Conservation (phyloP, 2,113 vertebrate species). For the Lutjanus erythropterus region DNA sequence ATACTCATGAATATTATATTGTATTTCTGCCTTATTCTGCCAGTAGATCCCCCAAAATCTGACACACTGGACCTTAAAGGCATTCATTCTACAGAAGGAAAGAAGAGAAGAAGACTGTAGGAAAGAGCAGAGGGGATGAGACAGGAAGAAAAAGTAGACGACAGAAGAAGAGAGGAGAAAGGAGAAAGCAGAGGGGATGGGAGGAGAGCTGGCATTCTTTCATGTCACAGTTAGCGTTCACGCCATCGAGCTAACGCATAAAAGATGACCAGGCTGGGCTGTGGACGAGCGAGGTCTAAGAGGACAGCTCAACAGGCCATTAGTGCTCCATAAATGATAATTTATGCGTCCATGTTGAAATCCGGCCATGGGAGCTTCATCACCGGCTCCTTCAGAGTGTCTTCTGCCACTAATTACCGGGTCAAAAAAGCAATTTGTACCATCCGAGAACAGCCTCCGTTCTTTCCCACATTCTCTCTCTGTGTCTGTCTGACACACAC, state of each 20-base stretch:
- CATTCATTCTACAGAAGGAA: not conserved
- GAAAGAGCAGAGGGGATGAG: not conserved
- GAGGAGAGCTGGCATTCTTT: slow-evolving; percentile 57
- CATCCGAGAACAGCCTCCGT: slow-evolving; percentile 78
- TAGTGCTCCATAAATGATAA: slow-evolving; percentile 84
- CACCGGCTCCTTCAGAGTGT: slow-evolving; percentile 78
- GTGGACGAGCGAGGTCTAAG: slow-evolving; percentile 64
- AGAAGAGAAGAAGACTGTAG: not conserved
- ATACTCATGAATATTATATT: too few species aligned
- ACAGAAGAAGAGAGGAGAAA: slow-evolving; percentile 15
- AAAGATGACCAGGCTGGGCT: slow-evolving; percentile 58
- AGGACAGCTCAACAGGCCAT: slow-evolving; percentile 79
- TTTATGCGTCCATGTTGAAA: slow-evolving; percentile 84
- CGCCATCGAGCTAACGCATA: slow-evolving; percentile 27
- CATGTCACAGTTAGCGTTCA: slow-evolving; percentile 51
- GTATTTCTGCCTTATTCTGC: too few species aligned
- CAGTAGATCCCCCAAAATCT: too few species aligned
- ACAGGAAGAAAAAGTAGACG: not conserved
- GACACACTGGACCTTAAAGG: too few species aligned
- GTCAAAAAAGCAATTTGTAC: slow-evolving; percentile 89
- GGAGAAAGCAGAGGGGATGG: slow-evolving; percentile 13
- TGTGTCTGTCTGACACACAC: slow-evolving; percentile 1
- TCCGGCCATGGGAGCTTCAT: slow-evolving; percentile 79
- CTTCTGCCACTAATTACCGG: slow-evolving; percentile 86
- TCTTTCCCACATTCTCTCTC: slow-evolving; percentile 60